Percentiles rank a stretch among this genome's conserved stretches.
Evolutionary conservation across 2,888 invertebrate genomes (phyloP).

Genomic region (Zhengitettix transpicula): DNA sequence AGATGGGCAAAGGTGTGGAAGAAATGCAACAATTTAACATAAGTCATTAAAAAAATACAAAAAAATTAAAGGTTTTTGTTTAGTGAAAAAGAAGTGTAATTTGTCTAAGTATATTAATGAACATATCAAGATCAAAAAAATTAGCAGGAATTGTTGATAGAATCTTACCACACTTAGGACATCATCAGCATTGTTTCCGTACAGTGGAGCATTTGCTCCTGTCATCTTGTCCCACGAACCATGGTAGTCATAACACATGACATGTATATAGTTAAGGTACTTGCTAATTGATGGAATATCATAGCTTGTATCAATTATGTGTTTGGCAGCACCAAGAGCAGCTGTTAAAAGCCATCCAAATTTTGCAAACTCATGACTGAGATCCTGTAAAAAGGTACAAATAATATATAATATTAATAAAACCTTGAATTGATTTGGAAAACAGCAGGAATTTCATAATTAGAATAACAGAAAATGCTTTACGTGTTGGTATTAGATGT

Average conservation of each 20-base stretch:
- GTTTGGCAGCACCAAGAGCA: slow-evolving; percentile 62
- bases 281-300: slow-evolving; percentile 45
- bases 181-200: slow-evolving; percentile 31
- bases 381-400: slow-evolving; percentile 33
- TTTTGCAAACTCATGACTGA: slow-evolving; percentile 50
- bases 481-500: too few species aligned
- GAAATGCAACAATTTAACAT: too few species aligned
- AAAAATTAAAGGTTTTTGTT: too few species aligned
- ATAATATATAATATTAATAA: slow-evolving; percentile 5
- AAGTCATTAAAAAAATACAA: too few species aligned
- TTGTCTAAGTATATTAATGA: too few species aligned
- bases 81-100: too few species aligned
- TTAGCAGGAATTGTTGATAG: background rate
- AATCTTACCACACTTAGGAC: slow-evolving; percentile 49
- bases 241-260: slow-evolving; percentile 84
- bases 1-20: too few species aligned
- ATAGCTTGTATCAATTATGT: slow-evolving; percentile 60
- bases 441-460: background rate
- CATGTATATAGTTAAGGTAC: slow-evolving; percentile 41
- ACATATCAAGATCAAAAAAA: too few species aligned
- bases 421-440: slow-evolving; percentile 3
- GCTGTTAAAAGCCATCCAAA: slow-evolving; percentile 57
- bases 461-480: too few species aligned
- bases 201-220: slow-evolving; percentile 63
- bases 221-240: slow-evolving; percentile 64